These are phyloP conservation scores for Sinelater perroti DNA, from an alignment of 2,888 invertebrate genomes.

Conservation along the genomic window DNA sequence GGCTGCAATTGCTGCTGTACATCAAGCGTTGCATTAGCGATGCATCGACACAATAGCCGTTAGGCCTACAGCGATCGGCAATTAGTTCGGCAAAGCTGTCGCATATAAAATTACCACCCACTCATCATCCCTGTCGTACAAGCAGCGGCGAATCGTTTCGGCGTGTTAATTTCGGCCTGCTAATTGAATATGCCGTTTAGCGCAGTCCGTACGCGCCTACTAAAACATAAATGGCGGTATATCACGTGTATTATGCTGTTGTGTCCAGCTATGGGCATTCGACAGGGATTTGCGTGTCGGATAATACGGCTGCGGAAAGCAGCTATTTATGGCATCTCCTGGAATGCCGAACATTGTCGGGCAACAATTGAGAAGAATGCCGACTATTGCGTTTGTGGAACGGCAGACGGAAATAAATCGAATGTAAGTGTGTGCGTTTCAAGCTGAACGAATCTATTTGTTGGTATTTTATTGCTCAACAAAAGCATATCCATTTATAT, in stretches of 20 bases:
- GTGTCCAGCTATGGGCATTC: too few species aligned
- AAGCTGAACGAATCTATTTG: too few species aligned
- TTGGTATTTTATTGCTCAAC: too few species aligned
- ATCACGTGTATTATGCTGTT: too few species aligned
- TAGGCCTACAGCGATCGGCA: slow-evolving; percentile 1
- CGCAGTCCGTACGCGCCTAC: background rate
- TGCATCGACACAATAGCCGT: slow-evolving; percentile 2
- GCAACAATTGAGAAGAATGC: too few species aligned
- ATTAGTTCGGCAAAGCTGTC: slow-evolving; percentile 1
- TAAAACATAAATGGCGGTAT: background rate
- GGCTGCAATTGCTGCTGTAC: too few species aligned
- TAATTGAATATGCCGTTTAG: slow-evolving; percentile 2
- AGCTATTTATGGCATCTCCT: background rate
- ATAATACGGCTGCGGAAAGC: background rate
- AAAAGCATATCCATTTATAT: too few species aligned
- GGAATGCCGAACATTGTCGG: background rate
- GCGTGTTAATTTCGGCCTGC: slow-evolving; percentile 1
- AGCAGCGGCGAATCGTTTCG: background rate
- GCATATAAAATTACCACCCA: background rate
- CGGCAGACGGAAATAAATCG: too few species aligned
- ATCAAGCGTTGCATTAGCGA: too few species aligned
- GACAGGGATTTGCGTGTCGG: background rate
- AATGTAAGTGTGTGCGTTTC: too few species aligned
- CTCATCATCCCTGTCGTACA: background rate
- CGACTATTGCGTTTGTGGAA: too few species aligned